Evolutionary conservation across 2,113 vertebrate species (phyloP).

Genomic region (Trachemys scripta): DNA sequence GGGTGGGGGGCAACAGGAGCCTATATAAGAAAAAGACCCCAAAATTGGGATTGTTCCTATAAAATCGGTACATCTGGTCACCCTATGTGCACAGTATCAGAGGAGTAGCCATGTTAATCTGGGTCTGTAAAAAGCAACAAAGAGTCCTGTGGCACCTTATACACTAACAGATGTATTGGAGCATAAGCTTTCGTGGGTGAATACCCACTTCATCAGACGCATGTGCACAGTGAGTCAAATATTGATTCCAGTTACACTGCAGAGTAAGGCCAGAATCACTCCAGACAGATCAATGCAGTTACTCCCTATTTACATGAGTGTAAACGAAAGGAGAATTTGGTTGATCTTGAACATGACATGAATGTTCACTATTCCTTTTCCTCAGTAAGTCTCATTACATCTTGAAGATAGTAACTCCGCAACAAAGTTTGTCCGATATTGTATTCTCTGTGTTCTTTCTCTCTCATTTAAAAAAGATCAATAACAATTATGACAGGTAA

Average conservation of each 20-base stretch:
- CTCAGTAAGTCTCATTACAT: neutral
- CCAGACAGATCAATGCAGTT: neutral
- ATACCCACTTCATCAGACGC: too few relatives aligned
- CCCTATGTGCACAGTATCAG: too few relatives aligned
- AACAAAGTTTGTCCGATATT: neutral
- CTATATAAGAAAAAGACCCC: too few relatives aligned
- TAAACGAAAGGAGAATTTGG: neutral
- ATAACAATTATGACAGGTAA: neutral
- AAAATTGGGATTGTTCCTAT: too few relatives aligned
- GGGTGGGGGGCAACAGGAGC: too few relatives aligned
- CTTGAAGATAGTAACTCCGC: neutral
- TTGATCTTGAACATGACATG: neutral
- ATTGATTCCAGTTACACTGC: neutral
- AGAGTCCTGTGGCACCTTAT: too few relatives aligned
- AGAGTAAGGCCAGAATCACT: neutral
- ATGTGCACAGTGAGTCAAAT: neutral
- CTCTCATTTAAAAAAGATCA: neutral
- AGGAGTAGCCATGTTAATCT: too few relatives aligned
- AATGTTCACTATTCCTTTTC: neutral
- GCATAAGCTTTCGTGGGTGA: too few relatives aligned
- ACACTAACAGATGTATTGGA: too few relatives aligned
- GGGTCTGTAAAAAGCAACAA: too few relatives aligned
- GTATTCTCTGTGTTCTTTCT: neutral
- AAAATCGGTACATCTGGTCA: too few relatives aligned
- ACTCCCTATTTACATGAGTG: neutral